Percentiles rank a stretch among this genome's conserved stretches.
Evolutionary conservation across 2,797 vertebrate species (phyloP).

Genomic region (Brachyalestes nurse): DNA sequence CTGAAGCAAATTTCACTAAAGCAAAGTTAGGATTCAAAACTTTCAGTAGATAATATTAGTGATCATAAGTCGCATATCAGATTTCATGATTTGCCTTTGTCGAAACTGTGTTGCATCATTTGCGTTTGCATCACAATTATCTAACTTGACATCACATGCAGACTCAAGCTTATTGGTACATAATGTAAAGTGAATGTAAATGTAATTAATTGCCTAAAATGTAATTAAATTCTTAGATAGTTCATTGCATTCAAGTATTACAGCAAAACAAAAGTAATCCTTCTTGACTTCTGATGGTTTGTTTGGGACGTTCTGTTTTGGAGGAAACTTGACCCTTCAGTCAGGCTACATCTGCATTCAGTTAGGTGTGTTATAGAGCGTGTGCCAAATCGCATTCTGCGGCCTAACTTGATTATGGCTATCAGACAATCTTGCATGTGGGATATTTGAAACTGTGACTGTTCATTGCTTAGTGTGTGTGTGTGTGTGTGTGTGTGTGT

Average conservation of each 20-base stretch:
- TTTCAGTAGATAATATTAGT: background rate
- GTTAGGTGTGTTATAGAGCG: background rate
- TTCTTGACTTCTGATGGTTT: background rate
- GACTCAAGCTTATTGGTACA: background rate
- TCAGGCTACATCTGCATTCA: background rate
- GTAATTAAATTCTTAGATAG: too few relatives aligned
- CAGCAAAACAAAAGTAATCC: background rate
- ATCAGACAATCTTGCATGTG: background rate
- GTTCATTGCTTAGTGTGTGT: background rate
- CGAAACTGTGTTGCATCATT: background rate
- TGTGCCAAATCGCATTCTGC: background rate
- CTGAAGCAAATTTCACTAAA: background rate
- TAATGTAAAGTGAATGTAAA: background rate
- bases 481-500: slow-evolving; percentile 2
- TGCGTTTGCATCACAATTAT: background rate
- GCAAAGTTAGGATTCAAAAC: background rate
- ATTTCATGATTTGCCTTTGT: background rate
- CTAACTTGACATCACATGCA: background rate
- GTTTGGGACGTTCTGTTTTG: background rate
- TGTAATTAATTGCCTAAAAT: background rate
- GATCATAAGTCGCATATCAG: too few relatives aligned
- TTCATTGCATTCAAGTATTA: too few relatives aligned
- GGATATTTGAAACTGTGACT: slow-evolving; percentile 12
- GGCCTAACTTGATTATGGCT: background rate
- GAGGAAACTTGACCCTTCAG: background rate